phyloP scores from a whole-genome alignment of 2,888 invertebrate genomes.

The Euplagia quadripunctaria region DNA sequence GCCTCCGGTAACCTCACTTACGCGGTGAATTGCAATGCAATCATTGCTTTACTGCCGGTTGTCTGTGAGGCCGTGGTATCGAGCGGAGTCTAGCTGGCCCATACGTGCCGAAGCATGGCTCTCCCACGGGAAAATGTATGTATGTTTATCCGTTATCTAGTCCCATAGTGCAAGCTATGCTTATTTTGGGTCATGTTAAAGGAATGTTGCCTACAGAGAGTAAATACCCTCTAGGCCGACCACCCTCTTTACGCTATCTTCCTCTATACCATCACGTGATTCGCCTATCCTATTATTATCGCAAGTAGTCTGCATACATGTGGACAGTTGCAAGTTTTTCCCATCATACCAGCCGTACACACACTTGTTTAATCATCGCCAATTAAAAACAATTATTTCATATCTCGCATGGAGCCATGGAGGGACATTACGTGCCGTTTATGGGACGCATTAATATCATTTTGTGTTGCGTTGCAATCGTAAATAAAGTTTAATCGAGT shows the following conservation, averaged over 20 bases:
- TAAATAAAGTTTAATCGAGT: not conserved
- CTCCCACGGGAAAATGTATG: too few relatives aligned
- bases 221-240: not conserved
- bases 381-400: conserved; percentile 79
- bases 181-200: too few relatives aligned
- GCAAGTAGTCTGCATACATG: conserved; percentile 25
- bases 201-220: not conserved
- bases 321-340: conserved; percentile 61
- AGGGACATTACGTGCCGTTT: conserved; percentile 57
- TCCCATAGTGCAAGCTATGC: not conserved
- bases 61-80: too few relatives aligned
- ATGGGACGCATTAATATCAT: conserved; percentile 46
- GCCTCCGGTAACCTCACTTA: too few relatives aligned
- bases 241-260: not conserved
- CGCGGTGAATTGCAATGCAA: too few relatives aligned
- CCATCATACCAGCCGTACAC: conserved; percentile 59
- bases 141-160: not conserved
- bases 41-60: too few relatives aligned
- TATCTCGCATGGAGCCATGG: conserved; percentile 47
- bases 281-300: conserved; percentile 6
- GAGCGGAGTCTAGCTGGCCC: too few relatives aligned
- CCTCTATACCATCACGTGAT: conserved; percentile 1
- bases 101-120: too few relatives aligned
- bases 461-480: conserved; percentile 6
- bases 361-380: conserved; percentile 77